These are phyloP conservation scores for Diglossa cyanea DNA, from an alignment of 2,797 vertebrate genomes.

Conservation along the genomic window DNA sequence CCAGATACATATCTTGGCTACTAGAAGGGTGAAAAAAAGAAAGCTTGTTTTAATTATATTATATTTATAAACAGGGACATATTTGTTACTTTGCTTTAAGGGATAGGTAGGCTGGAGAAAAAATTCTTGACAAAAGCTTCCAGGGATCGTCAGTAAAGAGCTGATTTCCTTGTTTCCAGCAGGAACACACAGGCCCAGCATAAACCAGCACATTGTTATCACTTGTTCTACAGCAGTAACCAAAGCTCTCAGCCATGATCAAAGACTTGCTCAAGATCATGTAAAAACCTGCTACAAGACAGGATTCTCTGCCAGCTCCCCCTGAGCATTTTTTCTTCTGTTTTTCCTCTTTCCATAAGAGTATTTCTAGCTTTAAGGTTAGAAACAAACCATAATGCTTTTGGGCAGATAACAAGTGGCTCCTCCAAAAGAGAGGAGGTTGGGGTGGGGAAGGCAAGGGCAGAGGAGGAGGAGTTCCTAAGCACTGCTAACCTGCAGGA, in stretches of 20 bases:
- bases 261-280: not conserved
- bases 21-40: not conserved
- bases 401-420: not conserved
- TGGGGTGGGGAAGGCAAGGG: not conserved
- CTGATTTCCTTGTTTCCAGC: not conserved
- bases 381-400: not conserved
- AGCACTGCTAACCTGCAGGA: not conserved
- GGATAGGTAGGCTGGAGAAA: not conserved
- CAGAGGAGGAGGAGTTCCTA: not conserved
- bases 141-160: not conserved
- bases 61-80: not conserved
- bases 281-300: constrained; percentile 2
- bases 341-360: not conserved
- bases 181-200: not conserved
- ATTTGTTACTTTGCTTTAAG: not conserved
- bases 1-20: not conserved
- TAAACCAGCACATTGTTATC: constrained; percentile 5
- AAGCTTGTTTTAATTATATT: not conserved
- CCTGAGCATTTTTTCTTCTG: not conserved
- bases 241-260: not conserved
- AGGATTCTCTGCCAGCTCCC: not conserved
- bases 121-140: not conserved
- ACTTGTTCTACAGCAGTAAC: constrained; percentile 8
- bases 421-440: not conserved
- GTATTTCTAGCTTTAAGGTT: not conserved